Conservation (phyloP, 1,140 invertebrate genomes). For the Drosophila guanche region DNA sequence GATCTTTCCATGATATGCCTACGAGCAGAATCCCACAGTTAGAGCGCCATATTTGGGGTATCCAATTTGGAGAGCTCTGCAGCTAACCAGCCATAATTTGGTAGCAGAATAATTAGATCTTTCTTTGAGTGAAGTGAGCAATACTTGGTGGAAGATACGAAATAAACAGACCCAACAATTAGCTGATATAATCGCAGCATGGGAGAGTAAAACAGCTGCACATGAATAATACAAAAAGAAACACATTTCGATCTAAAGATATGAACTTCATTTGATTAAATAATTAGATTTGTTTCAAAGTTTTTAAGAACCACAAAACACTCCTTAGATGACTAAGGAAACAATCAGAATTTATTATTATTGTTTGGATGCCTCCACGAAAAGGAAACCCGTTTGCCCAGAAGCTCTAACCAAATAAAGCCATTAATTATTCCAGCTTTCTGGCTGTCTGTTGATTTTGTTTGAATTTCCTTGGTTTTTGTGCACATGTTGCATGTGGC, state of each 20-base stretch:
- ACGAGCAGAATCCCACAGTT: no score
- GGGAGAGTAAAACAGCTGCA: no score
- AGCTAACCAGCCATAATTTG: conserved; percentile 19
- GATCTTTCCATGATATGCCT: no score
- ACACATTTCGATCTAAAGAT: neutral
- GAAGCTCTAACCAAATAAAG: conserved; percentile 36
- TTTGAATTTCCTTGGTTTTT: conserved; percentile 34
- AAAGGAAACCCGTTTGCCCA: conserved; percentile 44
- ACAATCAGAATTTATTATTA: conserved; percentile 34
- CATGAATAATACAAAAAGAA: neutral
- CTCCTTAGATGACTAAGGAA: conserved; percentile 15
- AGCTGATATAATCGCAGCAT: no score
- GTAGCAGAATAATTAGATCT: conserved; percentile 16
- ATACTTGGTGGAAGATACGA: neutral
- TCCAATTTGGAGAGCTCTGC: no score
- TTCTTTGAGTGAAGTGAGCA: neutral
- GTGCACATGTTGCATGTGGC: conserved; percentile 32
- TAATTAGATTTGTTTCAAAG: conserved; percentile 24
- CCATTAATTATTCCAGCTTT: conserved; percentile 9
- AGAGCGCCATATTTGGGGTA: no score
- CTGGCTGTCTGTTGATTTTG: conserved; percentile 23
- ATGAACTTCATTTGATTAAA: no score
- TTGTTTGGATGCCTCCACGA: conserved; percentile 7
- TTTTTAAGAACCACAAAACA: conserved; percentile 25
- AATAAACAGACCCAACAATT: neutral